Evolutionary conservation across 1,140 invertebrate species (phyloP).

Genomic region (Drosophila kikkawai): DNA sequence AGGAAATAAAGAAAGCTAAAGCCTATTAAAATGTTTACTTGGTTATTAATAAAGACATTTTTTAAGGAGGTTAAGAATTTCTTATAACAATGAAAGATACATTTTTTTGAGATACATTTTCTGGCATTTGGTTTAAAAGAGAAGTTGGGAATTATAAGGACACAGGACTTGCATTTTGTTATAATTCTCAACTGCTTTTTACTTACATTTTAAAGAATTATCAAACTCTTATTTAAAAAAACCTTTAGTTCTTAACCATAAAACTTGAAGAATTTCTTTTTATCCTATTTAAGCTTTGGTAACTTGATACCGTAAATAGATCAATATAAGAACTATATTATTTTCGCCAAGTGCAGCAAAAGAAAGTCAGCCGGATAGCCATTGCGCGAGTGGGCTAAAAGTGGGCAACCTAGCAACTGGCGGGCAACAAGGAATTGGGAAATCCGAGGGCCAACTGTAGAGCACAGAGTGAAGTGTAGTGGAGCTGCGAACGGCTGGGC

Average conservation of each 20-base stretch:
- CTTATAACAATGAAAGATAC: too few species aligned
- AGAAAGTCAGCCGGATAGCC: constrained; percentile 60
- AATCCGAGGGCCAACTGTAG: constrained; percentile 29
- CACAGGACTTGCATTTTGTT: background rate
- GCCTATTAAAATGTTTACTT: background rate
- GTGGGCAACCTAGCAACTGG: constrained; percentile 54
- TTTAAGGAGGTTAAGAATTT: background rate
- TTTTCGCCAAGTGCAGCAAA: constrained; percentile 37
- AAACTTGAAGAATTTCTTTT: background rate
- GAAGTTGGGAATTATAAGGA: background rate
- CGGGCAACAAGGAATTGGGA: constrained; percentile 32
- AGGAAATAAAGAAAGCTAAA: constrained; percentile 1
- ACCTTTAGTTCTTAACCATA: background rate
- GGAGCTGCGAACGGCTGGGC: constrained; percentile 13
- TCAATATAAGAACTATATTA: background rate
- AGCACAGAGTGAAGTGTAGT: background rate
- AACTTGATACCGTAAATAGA: background rate
- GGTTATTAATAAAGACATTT: background rate
- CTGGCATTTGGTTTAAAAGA: background rate
- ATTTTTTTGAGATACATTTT: background rate
- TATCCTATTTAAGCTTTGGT: background rate
- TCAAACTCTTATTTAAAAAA: background rate
- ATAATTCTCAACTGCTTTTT: background rate
- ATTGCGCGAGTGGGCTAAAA: constrained; percentile 77
- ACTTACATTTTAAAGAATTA: background rate